Conservation (phyloP, 2,797 vertebrate genomes). For the Gastrophryne carolinensis region DNA sequence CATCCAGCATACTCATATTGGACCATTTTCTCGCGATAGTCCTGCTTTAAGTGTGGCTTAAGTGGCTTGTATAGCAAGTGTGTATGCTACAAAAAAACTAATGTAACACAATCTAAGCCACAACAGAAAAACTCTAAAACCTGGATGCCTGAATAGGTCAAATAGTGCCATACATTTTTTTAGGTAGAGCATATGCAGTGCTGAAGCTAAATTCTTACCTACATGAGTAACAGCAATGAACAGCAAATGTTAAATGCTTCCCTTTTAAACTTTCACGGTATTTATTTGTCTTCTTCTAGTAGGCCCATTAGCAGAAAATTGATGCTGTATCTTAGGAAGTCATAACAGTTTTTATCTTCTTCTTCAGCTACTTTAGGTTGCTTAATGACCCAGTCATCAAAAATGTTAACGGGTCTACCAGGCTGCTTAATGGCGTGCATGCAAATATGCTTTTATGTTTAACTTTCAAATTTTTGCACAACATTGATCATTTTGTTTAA, state of each 20-base stretch:
- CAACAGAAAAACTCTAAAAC: too few species aligned
- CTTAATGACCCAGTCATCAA: constrained; percentile 29
- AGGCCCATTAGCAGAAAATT: background rate
- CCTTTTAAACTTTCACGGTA: background rate
- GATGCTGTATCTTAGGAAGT: background rate
- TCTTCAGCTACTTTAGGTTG: constrained; percentile 16
- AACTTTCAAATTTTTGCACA: constrained; percentile 25
- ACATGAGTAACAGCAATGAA: background rate
- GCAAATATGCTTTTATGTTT: constrained; percentile 34
- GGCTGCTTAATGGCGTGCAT: constrained; percentile 26
- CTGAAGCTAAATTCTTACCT: background rate
- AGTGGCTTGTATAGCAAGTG: too few species aligned
- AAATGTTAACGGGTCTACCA: constrained; percentile 27
- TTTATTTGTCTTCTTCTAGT: background rate
- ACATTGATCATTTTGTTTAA: constrained; percentile 48
- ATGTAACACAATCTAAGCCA: too few species aligned
- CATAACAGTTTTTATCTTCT: constrained; percentile 1
- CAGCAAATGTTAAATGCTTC: background rate
- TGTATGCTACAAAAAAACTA: too few species aligned
- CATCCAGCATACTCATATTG: too few species aligned
- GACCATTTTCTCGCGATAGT: too few species aligned
- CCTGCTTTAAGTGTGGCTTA: too few species aligned
- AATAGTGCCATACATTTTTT: too few species aligned
- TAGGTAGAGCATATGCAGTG: background rate
- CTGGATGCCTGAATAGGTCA: too few species aligned